Conservation (phyloP, 92 coral and sea anemone genomes). For the Virgularia gustaviana region DNA sequence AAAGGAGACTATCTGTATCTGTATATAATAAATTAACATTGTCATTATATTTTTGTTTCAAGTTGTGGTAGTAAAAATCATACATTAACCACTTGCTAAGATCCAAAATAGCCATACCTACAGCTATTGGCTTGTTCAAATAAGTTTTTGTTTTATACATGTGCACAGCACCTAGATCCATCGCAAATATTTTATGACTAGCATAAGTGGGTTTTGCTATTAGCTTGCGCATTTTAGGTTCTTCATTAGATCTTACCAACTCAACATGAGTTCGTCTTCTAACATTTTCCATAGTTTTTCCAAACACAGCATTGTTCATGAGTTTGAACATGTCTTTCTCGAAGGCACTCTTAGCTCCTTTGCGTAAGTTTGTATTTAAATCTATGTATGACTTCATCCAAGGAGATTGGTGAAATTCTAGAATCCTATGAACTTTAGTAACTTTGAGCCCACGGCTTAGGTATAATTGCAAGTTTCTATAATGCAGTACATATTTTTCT, state of each 20-base stretch:
- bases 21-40: conserved; percentile 25
- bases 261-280: conserved; percentile 10
- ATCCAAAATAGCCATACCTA: conserved; percentile 34
- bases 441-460: conserved; percentile 11
- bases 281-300: conserved; percentile 23
- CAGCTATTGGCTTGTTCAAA: conserved; percentile 36
- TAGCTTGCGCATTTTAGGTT: conserved; percentile 3
- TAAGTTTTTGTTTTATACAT: conserved; percentile 5
- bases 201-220: conserved; percentile 13
- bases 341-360: background rate
- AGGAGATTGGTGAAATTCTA: conserved; percentile 17
- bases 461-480: conserved; percentile 34
- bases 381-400: conserved; percentile 43
- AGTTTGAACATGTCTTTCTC: conserved; percentile 10
- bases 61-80: conserved; percentile 17
- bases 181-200: background rate
- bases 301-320: conserved; percentile 31
- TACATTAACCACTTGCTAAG: conserved; percentile 36
- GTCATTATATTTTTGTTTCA: conserved; percentile 29
- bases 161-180: conserved; percentile 20
- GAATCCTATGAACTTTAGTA: conserved; percentile 1
- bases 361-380: conserved; percentile 24
- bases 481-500: conserved; percentile 15
- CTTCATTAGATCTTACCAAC: conserved; percentile 1
- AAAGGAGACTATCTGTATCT: conserved; percentile 42